Base-by-base conservation (phyloP, 2,888 invertebrate genomes). In the Tetranychus piercei region DNA sequence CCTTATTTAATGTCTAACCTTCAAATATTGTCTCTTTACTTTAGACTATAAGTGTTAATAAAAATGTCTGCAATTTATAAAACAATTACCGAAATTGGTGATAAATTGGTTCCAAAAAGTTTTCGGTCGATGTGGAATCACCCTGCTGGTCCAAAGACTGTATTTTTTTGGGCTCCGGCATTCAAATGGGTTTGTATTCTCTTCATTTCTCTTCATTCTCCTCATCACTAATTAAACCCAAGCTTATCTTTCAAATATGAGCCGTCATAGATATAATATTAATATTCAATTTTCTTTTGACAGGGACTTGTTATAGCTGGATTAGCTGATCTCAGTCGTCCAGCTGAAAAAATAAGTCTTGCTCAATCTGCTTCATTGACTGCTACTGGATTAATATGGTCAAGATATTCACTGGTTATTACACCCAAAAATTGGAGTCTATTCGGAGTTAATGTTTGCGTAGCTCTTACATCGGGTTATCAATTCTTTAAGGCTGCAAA, bases 81-180 rank as follows among this genome's bases (percentile, higher is more conserved):
- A 18, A 45, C 70, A 11, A 8, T 78, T 22, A 76, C 77, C 11
- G 65, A 70, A 20, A 66, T 74, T 8, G 7, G 75, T 18, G 78
- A 78, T 23, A 75, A 74, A 71, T 74, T 69, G 73, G 77, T 78
- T 15, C 78, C 78, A 44, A 73, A 66, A 11, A 75, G 64, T 15
- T 73, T 78, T 20, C 76, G 74, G 44, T 77, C 95, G n/a, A 83
- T 95, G 76, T 99, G 97, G 97, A 88, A 92, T 82, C 97, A 97
- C 85, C 89, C 92, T 80, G 97, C 97, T 85, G 94, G 97, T 82
- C 97, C 97, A 11, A 95, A 96, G 86, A 97, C 97, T 3, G 88
- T 99, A 76, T 95, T 95, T 84, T 96, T 99, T 85, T 99, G 97
- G 97, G 94, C 96, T 65, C 97, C 97, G 77, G 86, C 89, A 34